phyloP scores from a whole-genome alignment of 1,140 invertebrate species.

The Piezodorus guildinii region DNA sequence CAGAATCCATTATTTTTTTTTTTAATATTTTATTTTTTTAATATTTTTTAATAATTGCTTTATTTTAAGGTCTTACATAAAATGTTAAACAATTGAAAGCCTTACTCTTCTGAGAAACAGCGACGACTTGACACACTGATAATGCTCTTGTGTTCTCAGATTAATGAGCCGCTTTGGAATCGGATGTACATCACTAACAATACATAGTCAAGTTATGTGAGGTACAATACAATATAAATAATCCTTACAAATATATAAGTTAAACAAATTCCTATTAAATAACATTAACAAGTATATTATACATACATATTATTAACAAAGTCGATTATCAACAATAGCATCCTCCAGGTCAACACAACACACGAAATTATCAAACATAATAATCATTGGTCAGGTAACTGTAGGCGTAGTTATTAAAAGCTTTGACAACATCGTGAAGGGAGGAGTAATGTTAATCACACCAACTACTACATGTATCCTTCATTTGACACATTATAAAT shows the following conservation, averaged over 20 bases:
- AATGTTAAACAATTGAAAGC: constrained; percentile 1
- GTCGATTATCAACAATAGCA: constrained; percentile 12
- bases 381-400: constrained; percentile 18
- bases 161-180: not conserved
- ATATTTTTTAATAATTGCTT: not conserved
- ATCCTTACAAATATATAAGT: constrained; percentile 13
- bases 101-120: not conserved
- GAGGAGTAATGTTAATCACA: constrained; percentile 2
- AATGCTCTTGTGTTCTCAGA: not conserved
- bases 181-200: constrained; percentile 1
- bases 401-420: constrained; percentile 6
- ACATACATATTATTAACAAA: constrained; percentile 12
- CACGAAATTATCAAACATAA: constrained; percentile 1
- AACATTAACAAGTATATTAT: constrained; percentile 16
- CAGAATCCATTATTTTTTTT: constrained; percentile 6
- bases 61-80: not conserved
- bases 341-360: constrained; percentile 9
- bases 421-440: constrained; percentile 2
- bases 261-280: constrained; percentile 9
- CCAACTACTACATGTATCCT: not conserved
- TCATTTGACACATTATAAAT: constrained; percentile 8
- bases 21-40: constrained; percentile 6
- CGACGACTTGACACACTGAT: not conserved
- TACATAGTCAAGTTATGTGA: constrained; percentile 7
- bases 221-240: constrained; percentile 11